Base-by-base conservation (phyloP, 1,140 invertebrate species). In the Musca vetustissima region DNA sequence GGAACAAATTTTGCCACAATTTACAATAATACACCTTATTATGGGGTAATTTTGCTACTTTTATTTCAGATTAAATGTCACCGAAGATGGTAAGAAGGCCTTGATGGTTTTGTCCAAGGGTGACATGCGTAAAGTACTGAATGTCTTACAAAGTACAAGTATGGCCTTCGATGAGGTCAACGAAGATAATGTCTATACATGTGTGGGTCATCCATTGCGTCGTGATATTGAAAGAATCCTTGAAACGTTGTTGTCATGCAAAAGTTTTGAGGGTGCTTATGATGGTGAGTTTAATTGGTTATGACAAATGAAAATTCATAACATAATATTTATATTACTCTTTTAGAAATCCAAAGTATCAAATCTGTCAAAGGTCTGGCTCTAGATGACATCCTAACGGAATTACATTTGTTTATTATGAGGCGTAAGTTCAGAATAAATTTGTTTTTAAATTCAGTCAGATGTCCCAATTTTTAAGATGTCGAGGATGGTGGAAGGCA, bases 61-160 rank as follows among this genome's bases (percentile, higher is more conserved):
- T 43, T 21, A n/a, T 14, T 21, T 1, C 73, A 97, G 94, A 21
- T 86, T 98, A 13, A 89, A 88, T 67, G 90, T 96, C n/a, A 91
- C 90, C 0, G 90, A 95, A 68, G 93, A 95, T 86, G 98, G 97
- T 1, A 92, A 93, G 79, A 88, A 96, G 73, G 97, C 98, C 1
- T 79, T 99, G 1, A 85, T 99, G 50, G 91, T 91, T 9, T 85
- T 99, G 2, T 93, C 95, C 2, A 90, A 90, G 70, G 98, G 98
- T n/a, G 98, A 99, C 84, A 99, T 99, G 98, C 88, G 98, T 75
- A 95, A 94, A 84, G 94, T 98, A 13, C 80, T 99, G 3, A 99
- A 99, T 85, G 93, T 98, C 64, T 85, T 99, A 25, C 93, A 99
- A 86, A 96, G 95, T 84, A 94, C 96, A 70, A 90, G 90, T 85